phyloP scores from a whole-genome alignment of 2,113 vertebrate species.

The Microcebus lehilahytsara region DNA sequence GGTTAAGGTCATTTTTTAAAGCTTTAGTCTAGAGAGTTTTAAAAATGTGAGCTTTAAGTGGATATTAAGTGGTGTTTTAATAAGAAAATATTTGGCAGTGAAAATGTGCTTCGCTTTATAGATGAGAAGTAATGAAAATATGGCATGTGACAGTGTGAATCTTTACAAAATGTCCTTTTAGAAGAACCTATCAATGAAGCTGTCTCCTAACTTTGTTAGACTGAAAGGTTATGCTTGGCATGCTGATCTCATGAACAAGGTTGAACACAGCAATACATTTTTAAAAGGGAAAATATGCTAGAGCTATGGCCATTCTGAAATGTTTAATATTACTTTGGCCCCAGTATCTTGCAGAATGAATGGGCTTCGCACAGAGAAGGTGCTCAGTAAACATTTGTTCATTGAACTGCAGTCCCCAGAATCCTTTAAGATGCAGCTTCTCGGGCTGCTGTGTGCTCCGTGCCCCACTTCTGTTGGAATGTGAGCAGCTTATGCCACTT shows the following conservation, averaged over 20 bases:
- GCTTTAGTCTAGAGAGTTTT: neutral
- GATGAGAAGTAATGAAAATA: neutral
- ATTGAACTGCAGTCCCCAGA: neutral
- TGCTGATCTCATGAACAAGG: neutral
- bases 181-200: neutral
- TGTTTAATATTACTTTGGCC: neutral
- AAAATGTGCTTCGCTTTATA: neutral
- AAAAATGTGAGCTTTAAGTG: neutral
- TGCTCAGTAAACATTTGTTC: neutral
- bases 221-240: neutral
- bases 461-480: too few relatives aligned
- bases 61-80: neutral
- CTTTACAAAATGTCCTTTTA: neutral
- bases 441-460: neutral
- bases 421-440: neutral
- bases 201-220: neutral
- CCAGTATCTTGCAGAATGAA: neutral
- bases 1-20: neutral
- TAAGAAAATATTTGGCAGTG: neutral
- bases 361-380: neutral
- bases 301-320: neutral
- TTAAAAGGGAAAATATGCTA: neutral
- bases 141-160: neutral
- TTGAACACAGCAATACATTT: neutral
- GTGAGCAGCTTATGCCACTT: fast-evolving